Evolutionary conservation across 2,113 vertebrate species (phyloP).

Genomic region (Ptychochromis oligacanthus): DNA sequence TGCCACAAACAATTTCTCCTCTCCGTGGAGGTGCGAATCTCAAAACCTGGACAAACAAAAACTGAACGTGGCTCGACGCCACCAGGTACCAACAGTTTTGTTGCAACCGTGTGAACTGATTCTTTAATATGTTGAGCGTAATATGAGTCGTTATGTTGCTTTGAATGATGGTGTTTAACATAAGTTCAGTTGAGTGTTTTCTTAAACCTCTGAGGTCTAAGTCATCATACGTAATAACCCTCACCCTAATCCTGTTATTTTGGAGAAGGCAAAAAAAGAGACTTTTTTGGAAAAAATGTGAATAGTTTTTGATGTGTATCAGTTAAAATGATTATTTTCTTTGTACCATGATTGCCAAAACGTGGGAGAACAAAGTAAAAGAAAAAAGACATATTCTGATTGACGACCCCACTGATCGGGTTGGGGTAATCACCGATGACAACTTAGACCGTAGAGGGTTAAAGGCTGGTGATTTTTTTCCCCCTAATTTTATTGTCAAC

Average conservation of each 20-base stretch:
- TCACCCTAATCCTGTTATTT: too few relatives aligned
- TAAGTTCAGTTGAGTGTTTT: background rate
- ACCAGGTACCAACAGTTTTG: background rate
- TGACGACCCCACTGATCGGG: too few relatives aligned
- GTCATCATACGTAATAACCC: background rate
- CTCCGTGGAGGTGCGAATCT: background rate
- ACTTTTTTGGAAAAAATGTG: too few relatives aligned
- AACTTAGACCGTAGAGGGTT: background rate
- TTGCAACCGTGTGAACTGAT: conserved; percentile 4
- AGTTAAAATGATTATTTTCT: background rate
- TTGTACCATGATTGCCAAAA: background rate
- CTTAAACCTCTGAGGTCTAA: background rate
- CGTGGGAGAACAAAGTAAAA: background rate
- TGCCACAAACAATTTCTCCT: background rate
- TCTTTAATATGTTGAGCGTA: conserved; percentile 17
- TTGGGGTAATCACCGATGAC: background rate
- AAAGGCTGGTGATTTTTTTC: background rate
- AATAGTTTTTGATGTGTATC: background rate
- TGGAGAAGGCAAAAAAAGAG: too few relatives aligned
- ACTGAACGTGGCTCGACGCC: background rate
- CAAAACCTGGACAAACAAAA: background rate
- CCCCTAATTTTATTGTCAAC: background rate
- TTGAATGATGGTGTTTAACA: conserved; percentile 1
- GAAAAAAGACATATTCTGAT: background rate
- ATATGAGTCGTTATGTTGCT: conserved; percentile 64